phyloP scores from a whole-genome alignment of 1,140 invertebrate species.

The Camponotus pennsylvanicus region DNA sequence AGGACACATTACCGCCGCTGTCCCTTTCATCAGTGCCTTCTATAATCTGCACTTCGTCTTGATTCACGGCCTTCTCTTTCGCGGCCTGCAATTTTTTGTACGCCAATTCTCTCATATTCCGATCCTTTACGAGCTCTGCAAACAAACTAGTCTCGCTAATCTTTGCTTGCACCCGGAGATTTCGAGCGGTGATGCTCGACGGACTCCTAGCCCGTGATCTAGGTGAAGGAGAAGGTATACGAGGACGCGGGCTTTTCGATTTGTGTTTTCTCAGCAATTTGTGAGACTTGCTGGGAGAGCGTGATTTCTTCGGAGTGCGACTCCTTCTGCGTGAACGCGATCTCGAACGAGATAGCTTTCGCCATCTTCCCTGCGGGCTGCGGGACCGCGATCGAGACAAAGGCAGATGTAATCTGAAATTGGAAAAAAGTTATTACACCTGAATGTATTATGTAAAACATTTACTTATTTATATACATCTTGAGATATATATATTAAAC shows the following conservation, averaged over 20 bases:
- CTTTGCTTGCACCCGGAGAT: slow-evolving; percentile 88
- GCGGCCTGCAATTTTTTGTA: slow-evolving; percentile 89
- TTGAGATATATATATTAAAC: neutral
- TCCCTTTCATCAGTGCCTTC: slow-evolving; percentile 83
- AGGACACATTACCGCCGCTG: slow-evolving; percentile 62
- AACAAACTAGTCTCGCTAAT: slow-evolving; percentile 95
- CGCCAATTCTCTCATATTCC: slow-evolving; percentile 92
- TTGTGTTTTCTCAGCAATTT: slow-evolving; percentile 83
- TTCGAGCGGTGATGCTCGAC: slow-evolving; percentile 85
- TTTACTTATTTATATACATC: neutral
- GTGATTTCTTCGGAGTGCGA: slow-evolving; percentile 83
- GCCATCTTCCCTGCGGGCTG: slow-evolving; percentile 80
- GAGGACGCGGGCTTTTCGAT: slow-evolving; percentile 82
- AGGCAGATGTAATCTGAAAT: slow-evolving; percentile 76
- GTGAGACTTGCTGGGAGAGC: slow-evolving; percentile 83
- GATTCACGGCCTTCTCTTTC: slow-evolving; percentile 82
- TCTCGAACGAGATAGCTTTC: slow-evolving; percentile 81
- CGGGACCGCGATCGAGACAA: slow-evolving; percentile 84
- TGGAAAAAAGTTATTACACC: neutral
- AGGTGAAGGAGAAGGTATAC: slow-evolving; percentile 82
- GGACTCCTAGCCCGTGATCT: slow-evolving; percentile 82
- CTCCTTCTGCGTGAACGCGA: slow-evolving; percentile 83
- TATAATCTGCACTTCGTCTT: slow-evolving; percentile 84
- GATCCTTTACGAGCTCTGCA: slow-evolving; percentile 94
- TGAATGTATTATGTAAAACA: neutral